These are phyloP conservation scores for Xenotilapia leptura DNA, from an alignment of 2,113 vertebrate species.

Conservation along the genomic window DNA sequence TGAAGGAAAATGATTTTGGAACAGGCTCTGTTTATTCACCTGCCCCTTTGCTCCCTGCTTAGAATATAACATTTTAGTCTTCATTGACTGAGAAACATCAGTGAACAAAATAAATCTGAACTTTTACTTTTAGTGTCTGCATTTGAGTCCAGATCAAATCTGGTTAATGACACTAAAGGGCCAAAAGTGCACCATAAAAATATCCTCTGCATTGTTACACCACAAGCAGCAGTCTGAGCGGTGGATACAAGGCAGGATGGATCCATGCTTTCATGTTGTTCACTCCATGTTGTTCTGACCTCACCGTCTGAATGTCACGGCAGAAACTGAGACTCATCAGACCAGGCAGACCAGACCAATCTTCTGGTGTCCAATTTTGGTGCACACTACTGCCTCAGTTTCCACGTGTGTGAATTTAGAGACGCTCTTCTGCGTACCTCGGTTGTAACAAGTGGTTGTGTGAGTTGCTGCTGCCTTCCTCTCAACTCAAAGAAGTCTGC, in stretches of 20 bases:
- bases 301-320: background rate
- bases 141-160: background rate
- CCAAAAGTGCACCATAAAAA: background rate
- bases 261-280: background rate
- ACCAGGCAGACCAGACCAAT: background rate
- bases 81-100: background rate
- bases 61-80: background rate
- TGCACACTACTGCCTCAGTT: background rate
- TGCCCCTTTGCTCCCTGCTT: background rate
- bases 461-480: background rate
- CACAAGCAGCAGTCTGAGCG: background rate
- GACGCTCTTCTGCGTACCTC: background rate
- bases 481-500: background rate
- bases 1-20: background rate
- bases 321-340: background rate
- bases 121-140: background rate
- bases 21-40: background rate
- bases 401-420: background rate
- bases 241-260: background rate
- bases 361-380: background rate
- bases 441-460: background rate
- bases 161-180: background rate
- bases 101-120: background rate
- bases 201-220: background rate
- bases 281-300: background rate